These are phyloP conservation scores for Drosophila melanosoma DNA, from an alignment of 2,888 invertebrate genomes.

Conservation along the genomic window DNA sequence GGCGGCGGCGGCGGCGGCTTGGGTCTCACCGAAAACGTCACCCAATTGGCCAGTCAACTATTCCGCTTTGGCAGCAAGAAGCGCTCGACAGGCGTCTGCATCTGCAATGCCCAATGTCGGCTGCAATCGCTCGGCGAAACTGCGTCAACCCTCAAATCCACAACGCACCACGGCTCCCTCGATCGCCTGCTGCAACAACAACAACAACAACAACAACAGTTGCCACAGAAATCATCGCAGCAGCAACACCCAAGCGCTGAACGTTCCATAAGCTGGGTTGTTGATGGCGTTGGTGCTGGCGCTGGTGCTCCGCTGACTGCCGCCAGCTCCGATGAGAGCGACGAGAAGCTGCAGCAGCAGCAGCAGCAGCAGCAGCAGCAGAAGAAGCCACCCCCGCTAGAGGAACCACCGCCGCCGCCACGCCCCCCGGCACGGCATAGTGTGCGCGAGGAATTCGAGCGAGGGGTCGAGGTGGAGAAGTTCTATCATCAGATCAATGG, in stretches of 20 bases:
- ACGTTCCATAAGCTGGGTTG: slow-evolving; percentile 79
- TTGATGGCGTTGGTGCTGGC: slow-evolving; percentile 74
- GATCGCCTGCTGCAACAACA: slow-evolving; percentile 83
- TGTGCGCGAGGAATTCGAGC: slow-evolving; percentile 83
- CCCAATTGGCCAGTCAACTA: slow-evolving; percentile 83
- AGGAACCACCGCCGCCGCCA: slow-evolving; percentile 57
- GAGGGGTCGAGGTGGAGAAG: slow-evolving; percentile 85
- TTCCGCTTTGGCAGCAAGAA: slow-evolving; percentile 84
- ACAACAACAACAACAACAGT: slow-evolving; percentile 75
- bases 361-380: slow-evolving; percentile 48
- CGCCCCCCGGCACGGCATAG: slow-evolving; percentile 74
- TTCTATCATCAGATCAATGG: slow-evolving; percentile 85
- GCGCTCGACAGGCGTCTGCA: slow-evolving; percentile 82
- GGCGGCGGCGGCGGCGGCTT: slow-evolving; percentile 77
- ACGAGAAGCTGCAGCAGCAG: slow-evolving; percentile 61
- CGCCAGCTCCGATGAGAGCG: slow-evolving; percentile 76
- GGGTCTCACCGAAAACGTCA: slow-evolving; percentile 82
- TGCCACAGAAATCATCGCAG: slow-evolving; percentile 58
- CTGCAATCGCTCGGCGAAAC: slow-evolving; percentile 82
- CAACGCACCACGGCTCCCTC: slow-evolving; percentile 83
- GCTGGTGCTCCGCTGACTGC: slow-evolving; percentile 71
- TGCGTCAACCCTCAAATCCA: slow-evolving; percentile 81
- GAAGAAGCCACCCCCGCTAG: slow-evolving; percentile 50
- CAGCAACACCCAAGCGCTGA: slow-evolving; percentile 60
- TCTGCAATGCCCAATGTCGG: slow-evolving; percentile 84